Evolutionary conservation across 2,888 invertebrate genomes (phyloP), one percentile per base, ranked within the genome.

Genomic region (Laspeyria flexula): DNA sequence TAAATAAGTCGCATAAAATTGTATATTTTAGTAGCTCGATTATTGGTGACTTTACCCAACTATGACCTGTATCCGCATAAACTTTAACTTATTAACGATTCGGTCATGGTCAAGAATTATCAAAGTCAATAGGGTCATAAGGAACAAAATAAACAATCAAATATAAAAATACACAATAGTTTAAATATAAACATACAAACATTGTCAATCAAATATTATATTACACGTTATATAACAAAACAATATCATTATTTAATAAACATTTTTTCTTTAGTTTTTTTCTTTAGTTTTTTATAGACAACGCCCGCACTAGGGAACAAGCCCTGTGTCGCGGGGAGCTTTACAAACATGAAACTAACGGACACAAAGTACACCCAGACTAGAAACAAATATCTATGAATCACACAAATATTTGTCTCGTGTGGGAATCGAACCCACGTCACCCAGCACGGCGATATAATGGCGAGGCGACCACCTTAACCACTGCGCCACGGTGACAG

Each of bases 81-180:
- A 54, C 46, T 38, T 47, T 16, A 45, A 55, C 43, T 49, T 45
- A 10, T 41, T 38, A 47, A 37, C 27, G 45, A 37, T 10, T 21
- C 38, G 56, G 59, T 67, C 65, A 67, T 13, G 69, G 65, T 7
- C 59, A 31, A n/a, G 1, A 37, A 31, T 7, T 37, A 48, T 44
- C 30, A 49, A 52, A 60, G 39, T 52, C 60, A 58, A 55, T 47
- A 53, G 15, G 50, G 34, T 40, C 58, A 64, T 65, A 58, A 68
- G 58, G 52, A 55, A 68, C 54, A 44, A 50, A 18, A 40, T 9
- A 23, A 43, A 18, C 30, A 30, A 42, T 34, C 34, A 52, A 42
- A 37, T 49, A 48, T n/a, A 43, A 30, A 31, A 29, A 13, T 31
- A 31, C 13, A 31, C 31, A 31, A 31, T 31, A 9, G 7, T 12